Base-by-base conservation (phyloP, 2,113 vertebrate genomes). In the Scatophagus argus region DNA sequence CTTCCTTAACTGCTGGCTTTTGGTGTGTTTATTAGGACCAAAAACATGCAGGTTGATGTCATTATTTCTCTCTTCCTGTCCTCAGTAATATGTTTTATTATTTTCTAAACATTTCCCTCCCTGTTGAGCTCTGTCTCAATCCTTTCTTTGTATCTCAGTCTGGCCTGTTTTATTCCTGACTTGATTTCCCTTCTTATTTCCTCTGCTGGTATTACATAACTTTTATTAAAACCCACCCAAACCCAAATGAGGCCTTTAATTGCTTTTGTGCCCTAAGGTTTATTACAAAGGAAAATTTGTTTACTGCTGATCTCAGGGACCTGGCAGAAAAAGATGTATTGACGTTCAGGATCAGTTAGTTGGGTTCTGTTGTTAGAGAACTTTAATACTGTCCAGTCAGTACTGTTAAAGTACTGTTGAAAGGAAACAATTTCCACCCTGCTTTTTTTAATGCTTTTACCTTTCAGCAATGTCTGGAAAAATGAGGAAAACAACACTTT, bases 201-300 rank as follows among this genome's bases (percentile, higher is more conserved):
- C 32, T 44, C 58, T 52, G 11, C 32, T n/a, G n/a, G n/a, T n/a
- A 60, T 65, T 70, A 46, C 46, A 39, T 36, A 46, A 34, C 31
- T 21, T 34, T 63, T 74, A 56, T 62, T 68, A 58, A 78, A 72
- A 39, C 31, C 41, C 16, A 46, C 36, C n/a, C n/a, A n/a, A n/a
- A n/a, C n/a, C n/a, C 36, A 70, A 59, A 79, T 39, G 41, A 74
- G 34, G 38, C 56, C 31, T 59, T 59, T 51, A 68, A 79, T 69
- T 63, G 64, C 39, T 69, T 79, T 59, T 36, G 32, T 31, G 51
- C 59, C 63, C 58, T 23, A 8, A 29, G 39, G 21, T 76, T 84
- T 71, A 68, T 68, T 74, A 44, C n/a, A 23, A 67, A 47, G 46
- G 16, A 55, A 74, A 51, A 44, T 21, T 39, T 84, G 31, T 60